phyloP scores from a whole-genome alignment of 1,140 invertebrate genomes.

The Drosophila tani region DNA sequence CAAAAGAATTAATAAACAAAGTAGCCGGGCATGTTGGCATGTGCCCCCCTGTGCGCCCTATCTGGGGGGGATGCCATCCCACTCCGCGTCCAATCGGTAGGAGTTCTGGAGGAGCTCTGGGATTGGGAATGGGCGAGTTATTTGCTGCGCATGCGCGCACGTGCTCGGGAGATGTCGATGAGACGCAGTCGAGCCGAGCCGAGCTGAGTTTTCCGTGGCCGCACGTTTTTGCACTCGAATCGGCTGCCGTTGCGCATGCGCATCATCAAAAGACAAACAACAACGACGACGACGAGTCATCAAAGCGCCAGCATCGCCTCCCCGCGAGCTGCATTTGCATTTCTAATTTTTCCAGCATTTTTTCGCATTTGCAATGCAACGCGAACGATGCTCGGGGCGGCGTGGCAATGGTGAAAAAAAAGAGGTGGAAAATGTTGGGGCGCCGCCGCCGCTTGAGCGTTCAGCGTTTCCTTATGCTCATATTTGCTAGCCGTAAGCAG shows the following conservation, averaged over 20 bases:
- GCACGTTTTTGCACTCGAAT: constrained; percentile 76
- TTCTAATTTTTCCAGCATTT: constrained; percentile 70
- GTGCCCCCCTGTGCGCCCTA: constrained; percentile 19
- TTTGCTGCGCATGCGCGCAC: constrained; percentile 82
- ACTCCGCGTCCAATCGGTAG: constrained; percentile 37
- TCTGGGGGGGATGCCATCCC: constrained; percentile 29
- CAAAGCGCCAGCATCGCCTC: constrained; percentile 47
- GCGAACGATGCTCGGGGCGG: constrained; percentile 64
- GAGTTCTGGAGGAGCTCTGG: constrained; percentile 14
- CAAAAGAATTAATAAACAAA: constrained; percentile 83
- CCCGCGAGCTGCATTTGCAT: constrained; percentile 65
- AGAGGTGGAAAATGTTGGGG: constrained; percentile 38
- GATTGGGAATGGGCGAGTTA: constrained; percentile 61
- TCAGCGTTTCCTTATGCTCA: constrained; percentile 31
- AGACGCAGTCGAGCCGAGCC: constrained; percentile 25
- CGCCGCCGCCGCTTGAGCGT: constrained; percentile 48
- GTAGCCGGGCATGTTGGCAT: constrained; percentile 78
- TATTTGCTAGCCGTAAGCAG: constrained; percentile 4
- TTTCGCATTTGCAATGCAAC: constrained; percentile 59
- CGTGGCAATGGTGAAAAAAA: constrained; percentile 42
- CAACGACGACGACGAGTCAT: constrained; percentile 31
- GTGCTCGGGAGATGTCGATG: constrained; percentile 55
- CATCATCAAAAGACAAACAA: constrained; percentile 75
- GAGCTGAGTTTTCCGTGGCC: constrained; percentile 56
- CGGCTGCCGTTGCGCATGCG: constrained; percentile 64